phyloP scores from a whole-genome alignment of 2,113 vertebrate species.

The Collichthys lucidus region DNA sequence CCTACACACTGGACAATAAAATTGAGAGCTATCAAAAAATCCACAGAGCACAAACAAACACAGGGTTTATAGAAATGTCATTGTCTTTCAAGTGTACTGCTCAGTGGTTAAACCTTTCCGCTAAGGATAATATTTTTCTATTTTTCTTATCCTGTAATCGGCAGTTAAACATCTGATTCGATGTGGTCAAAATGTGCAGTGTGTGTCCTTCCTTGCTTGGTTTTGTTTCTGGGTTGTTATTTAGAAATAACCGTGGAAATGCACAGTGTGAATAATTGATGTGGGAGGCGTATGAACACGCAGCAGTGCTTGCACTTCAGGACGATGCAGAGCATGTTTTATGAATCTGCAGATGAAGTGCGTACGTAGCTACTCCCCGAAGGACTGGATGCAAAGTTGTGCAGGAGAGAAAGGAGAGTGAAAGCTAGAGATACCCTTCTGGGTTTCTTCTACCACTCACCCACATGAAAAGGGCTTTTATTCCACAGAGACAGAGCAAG shows the following conservation, averaged over 20 bases:
- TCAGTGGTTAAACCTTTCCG: not conserved
- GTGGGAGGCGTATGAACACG: not conserved
- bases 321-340: constrained; percentile 33
- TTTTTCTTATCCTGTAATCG: not conserved
- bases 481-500: constrained; percentile 56
- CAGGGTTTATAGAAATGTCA: not conserved
- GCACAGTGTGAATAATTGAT: constrained; percentile 41
- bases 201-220: not conserved
- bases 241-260: constrained; percentile 12
- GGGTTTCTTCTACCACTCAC: constrained; percentile 47
- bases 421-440: constrained; percentile 10
- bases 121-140: too few species aligned
- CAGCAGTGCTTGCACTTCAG: constrained; percentile 22
- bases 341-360: constrained; percentile 57
- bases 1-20: too few species aligned
- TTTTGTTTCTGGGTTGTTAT: not conserved
- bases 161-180: not conserved
- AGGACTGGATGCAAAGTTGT: constrained; percentile 46
- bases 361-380: constrained; percentile 40
- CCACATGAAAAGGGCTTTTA: constrained; percentile 61
- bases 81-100: not conserved
- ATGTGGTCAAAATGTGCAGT: not conserved
- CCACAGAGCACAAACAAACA: not conserved
- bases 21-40: too few species aligned
- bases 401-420: constrained; percentile 2